These are phyloP conservation scores for Otolemur crassicaudatus DNA, from an alignment of 2,797 vertebrate genomes.

Conservation along the genomic window DNA sequence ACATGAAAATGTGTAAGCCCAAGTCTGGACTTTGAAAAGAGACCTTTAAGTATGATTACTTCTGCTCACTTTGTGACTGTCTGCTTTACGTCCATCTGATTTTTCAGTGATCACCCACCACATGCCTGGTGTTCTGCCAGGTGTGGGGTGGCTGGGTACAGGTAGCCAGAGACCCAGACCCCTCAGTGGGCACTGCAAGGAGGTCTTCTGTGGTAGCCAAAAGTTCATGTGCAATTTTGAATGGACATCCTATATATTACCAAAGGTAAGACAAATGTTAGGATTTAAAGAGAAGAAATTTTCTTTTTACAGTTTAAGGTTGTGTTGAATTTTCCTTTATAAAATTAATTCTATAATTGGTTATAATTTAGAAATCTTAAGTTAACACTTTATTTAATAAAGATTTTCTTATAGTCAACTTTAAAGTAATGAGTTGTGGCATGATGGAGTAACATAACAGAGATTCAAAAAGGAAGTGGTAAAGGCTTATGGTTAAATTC, in stretches of 20 bases:
- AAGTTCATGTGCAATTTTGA: too few species aligned
- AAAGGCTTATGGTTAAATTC: slow-evolving; percentile 9
- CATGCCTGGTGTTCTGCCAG: not conserved
- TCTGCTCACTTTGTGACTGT: not conserved
- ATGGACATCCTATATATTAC: not conserved
- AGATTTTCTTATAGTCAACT: not conserved
- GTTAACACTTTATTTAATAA: not conserved
- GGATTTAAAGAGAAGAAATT: not conserved
- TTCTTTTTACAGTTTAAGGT: not conserved
- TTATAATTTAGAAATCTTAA: not conserved
- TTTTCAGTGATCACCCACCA: not conserved
- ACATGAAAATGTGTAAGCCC: not conserved
- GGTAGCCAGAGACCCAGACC: not conserved
- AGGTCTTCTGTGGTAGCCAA: not conserved
- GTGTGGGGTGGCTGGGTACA: not conserved
- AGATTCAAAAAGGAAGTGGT: slow-evolving; percentile 66
- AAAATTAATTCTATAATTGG: not conserved
- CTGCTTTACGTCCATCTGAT: not conserved
- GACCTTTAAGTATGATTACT: not conserved
- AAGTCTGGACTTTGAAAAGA: not conserved
- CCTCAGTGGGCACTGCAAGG: not conserved
- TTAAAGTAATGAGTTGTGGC: not conserved
- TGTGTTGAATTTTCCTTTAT: not conserved
- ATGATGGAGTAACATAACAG: not conserved
- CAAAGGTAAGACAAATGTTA: not conserved